Evolutionary conservation across 1,140 invertebrate genomes (phyloP).

Genomic region (Lucilia cuprina): DNA sequence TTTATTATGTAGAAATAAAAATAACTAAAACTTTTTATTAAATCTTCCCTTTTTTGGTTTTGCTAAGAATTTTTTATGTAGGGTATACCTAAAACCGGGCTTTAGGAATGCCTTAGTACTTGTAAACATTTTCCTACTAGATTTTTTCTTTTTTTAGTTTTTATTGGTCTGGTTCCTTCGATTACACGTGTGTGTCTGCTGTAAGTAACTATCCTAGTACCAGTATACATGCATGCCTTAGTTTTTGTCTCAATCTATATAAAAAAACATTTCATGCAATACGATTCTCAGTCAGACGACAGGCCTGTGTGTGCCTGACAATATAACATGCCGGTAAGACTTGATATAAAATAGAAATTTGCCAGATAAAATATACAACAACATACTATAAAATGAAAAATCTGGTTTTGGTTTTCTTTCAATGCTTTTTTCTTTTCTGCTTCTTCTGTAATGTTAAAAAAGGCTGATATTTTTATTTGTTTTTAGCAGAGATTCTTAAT

Average conservation of each 20-base stretch:
- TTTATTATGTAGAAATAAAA: too few relatives aligned
- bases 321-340: constrained; percentile 7
- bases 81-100: not conserved
- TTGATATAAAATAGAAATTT: constrained; percentile 16
- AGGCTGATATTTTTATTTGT: not conserved
- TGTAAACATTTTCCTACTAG: too few relatives aligned
- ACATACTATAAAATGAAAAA: not conserved
- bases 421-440: not conserved
- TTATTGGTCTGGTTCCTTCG: not conserved
- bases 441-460: not conserved
- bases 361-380: not conserved
- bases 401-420: not conserved
- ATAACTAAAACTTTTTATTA: too few relatives aligned
- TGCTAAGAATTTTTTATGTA: not conserved
- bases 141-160: not conserved
- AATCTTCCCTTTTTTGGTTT: too few relatives aligned
- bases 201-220: not conserved
- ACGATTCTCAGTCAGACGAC: not conserved
- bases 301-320: not conserved
- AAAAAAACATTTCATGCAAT: not conserved
- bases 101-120: not conserved
- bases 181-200: not conserved
- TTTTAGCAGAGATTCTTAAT: not conserved
- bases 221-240: not conserved
- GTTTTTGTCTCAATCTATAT: not conserved